A percentile compares a stretch with the other conserved stretches of the same genome.
These are phyloP conservation scores for Alouatta palliata DNA, from an alignment of 2,113 vertebrate genomes.

Conservation along the genomic window DNA sequence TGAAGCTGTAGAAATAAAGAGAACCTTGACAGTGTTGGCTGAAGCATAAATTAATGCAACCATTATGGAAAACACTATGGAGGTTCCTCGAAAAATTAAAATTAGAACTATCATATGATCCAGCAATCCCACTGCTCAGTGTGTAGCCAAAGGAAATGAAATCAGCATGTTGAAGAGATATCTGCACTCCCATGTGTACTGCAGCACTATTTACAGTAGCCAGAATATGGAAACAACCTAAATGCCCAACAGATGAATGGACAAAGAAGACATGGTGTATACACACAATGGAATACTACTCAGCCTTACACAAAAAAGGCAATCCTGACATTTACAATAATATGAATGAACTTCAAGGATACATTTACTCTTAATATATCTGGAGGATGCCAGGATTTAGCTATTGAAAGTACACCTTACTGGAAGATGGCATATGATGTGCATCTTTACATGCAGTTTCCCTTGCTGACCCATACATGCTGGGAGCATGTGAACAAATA, in stretches of 20 bases:
- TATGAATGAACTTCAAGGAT: background rate
- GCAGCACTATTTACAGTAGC: background rate
- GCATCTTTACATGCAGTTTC: fast-evolving
- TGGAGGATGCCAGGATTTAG: no score
- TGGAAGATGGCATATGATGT: fast-evolving
- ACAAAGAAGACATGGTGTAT: background rate
- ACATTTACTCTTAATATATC: background rate
- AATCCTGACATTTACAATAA: background rate
- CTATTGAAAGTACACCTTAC: background rate
- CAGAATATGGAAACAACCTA: background rate
- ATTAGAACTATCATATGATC: background rate
- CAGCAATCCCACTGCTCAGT: background rate
- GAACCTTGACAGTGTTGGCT: background rate
- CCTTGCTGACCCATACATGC: background rate
- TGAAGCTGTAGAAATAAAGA: background rate
- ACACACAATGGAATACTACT: background rate
- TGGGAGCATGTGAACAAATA: fast-evolving
- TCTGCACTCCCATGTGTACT: background rate
- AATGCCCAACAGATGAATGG: background rate
- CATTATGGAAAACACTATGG: background rate
- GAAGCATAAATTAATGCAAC: background rate
- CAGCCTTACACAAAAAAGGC: background rate
- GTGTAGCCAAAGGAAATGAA: background rate
- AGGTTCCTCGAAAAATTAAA: background rate
- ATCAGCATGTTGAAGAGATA: background rate